phyloP scores from a whole-genome alignment of 2,113 vertebrate genomes.

The Sinocyclocheilus rhinocerous region DNA sequence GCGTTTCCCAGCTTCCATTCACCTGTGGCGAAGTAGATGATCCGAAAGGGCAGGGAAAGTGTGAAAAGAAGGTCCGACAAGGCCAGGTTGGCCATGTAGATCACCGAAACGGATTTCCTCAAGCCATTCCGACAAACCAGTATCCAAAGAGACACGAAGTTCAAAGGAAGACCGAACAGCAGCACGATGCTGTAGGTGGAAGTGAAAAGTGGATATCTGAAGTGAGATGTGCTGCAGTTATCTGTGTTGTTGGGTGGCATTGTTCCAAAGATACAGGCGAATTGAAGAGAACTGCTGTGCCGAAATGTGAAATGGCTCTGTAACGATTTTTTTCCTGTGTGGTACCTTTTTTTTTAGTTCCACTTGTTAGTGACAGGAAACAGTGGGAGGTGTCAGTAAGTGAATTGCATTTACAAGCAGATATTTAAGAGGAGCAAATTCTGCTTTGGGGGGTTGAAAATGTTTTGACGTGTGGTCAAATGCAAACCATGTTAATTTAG shows the following conservation, averaged over 20 bases:
- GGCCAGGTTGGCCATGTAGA: conserved; percentile 58
- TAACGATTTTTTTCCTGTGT: neutral
- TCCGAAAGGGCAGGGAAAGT: conserved; percentile 55
- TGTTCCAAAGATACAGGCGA: neutral
- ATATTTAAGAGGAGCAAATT: neutral
- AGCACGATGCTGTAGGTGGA: conserved; percentile 52
- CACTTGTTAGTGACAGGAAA: conserved; percentile 47
- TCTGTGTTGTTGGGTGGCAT: neutral
- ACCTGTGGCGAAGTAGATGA: conserved; percentile 49
- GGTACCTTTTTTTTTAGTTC: conserved; percentile 18
- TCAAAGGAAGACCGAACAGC: conserved; percentile 49
- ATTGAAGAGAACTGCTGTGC: conserved; percentile 10
- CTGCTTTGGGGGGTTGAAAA: neutral
- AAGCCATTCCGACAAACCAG: conserved; percentile 37
- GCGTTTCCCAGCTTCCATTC: conserved; percentile 40
- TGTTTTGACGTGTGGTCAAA: neutral
- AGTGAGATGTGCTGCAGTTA: conserved; percentile 23
- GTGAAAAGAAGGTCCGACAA: conserved; percentile 57
- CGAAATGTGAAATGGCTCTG: neutral
- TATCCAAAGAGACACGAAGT: conserved; percentile 45
- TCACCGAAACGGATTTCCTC: conserved; percentile 43
- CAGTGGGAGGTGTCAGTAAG: conserved; percentile 41
- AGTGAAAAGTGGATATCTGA: conserved; percentile 53
- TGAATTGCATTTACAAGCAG: neutral
- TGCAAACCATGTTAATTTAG: neutral